Percentiles rank a stretch among this genome's conserved stretches.
These are phyloP conservation scores for Brachirus orientalis DNA, from an alignment of 2,113 vertebrate species.

Conservation along the genomic window DNA sequence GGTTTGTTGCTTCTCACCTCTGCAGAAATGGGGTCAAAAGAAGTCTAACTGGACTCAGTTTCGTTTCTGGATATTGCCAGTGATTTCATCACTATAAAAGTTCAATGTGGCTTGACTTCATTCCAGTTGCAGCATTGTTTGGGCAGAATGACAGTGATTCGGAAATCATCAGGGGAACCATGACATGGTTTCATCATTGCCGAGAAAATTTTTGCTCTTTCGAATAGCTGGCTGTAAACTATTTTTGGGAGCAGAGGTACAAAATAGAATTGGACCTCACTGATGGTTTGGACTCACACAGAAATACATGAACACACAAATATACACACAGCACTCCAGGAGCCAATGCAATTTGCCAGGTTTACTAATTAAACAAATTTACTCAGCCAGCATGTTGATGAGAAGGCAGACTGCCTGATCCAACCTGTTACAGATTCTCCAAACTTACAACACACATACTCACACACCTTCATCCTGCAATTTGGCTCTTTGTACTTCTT, in stretches of 20 bases:
- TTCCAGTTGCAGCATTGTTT: slow-evolving; percentile 61
- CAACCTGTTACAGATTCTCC: slow-evolving; percentile 61
- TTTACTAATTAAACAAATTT: slow-evolving; percentile 80
- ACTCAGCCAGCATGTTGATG: slow-evolving; percentile 65
- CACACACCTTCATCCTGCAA: slow-evolving; percentile 9
- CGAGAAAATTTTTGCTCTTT: slow-evolving; percentile 55
- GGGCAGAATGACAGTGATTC: slow-evolving; percentile 68
- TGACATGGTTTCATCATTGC: slow-evolving; percentile 68
- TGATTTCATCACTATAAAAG: slow-evolving; percentile 70
- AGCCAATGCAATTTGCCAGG: slow-evolving; percentile 66
- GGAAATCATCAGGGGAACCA: slow-evolving; percentile 57
- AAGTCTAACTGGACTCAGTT: slow-evolving; percentile 43
- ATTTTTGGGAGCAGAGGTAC: slow-evolving; percentile 55
- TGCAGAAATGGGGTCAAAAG: slow-evolving; percentile 38
- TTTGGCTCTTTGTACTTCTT: slow-evolving; percentile 35
- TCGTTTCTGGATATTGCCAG: slow-evolving; percentile 55
- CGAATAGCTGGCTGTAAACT: slow-evolving; percentile 56
- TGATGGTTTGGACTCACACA: slow-evolving; percentile 59
- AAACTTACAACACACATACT: slow-evolving; percentile 33
- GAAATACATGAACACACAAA: slow-evolving; percentile 22
- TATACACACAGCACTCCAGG: slow-evolving; percentile 55
- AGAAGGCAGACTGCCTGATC: slow-evolving; percentile 57
- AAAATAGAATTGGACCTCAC: slow-evolving; percentile 57
- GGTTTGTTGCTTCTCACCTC: slow-evolving; percentile 25
- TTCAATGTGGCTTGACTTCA: slow-evolving; percentile 52